A percentile compares a stretch with the other conserved stretches of the same genome.
These are phyloP conservation scores for Temnothorax rugatulus DNA, from an alignment of 2,888 invertebrate genomes.

Conservation along the genomic window DNA sequence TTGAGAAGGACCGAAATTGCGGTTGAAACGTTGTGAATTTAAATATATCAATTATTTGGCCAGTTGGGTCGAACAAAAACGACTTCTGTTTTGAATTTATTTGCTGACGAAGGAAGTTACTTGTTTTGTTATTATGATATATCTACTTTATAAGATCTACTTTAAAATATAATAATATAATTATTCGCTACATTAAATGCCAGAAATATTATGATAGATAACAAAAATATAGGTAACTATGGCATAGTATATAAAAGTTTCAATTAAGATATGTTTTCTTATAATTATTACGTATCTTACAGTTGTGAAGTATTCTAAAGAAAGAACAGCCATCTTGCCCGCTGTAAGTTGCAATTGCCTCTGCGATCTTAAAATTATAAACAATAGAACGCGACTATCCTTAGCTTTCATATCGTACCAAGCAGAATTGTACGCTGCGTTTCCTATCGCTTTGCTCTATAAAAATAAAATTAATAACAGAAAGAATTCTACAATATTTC, in stretches of 20 bases:
- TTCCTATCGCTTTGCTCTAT: constrained; percentile 50
- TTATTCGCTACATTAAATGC: neutral
- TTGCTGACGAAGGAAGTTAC: too few relatives aligned
- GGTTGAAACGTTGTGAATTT: too few relatives aligned
- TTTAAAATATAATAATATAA: neutral
- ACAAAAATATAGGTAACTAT: neutral
- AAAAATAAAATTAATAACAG: neutral
- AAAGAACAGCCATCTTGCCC: constrained; percentile 56
- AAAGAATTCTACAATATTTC: neutral
- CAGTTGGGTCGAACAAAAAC: too few relatives aligned
- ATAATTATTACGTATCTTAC: constrained; percentile 42
- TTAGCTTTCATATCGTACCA: constrained; percentile 60
- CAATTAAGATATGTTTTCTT: neutral
- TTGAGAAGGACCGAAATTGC: too few relatives aligned
- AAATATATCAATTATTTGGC: too few relatives aligned
- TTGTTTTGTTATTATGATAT: neutral
- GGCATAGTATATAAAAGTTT: neutral
- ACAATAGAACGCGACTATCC: constrained; percentile 39
- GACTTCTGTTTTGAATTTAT: too few relatives aligned
- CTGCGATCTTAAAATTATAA: constrained; percentile 60
- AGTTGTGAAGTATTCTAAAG: constrained; percentile 51
- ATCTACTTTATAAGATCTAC: neutral
- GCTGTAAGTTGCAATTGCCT: constrained; percentile 49
- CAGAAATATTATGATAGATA: too few relatives aligned
- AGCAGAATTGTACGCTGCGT: constrained; percentile 42